Evolutionary conservation across 2,888 invertebrate genomes (phyloP), one percentile per base, ranked within the genome.

Genomic region (Mellilla xanthometata): DNA sequence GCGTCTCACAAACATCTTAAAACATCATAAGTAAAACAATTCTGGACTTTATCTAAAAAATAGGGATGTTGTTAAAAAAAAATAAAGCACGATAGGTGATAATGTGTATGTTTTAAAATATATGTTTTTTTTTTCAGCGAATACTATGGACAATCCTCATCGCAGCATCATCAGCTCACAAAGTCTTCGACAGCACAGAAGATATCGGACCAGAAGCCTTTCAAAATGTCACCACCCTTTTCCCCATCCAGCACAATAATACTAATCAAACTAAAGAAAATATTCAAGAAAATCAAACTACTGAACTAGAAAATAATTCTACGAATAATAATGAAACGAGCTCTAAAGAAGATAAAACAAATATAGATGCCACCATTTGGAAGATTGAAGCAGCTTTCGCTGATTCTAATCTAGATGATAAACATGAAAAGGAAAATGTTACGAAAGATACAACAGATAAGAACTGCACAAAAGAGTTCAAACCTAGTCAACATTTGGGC

Each of bases 401-500:
- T 0, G 65, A 66, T 32, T 66, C 76, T 0, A 66, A 68, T 36
- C 43, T 61, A 9, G 60, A 64, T 11, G 60, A 63, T 38, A 60
- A 34, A 10, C n/a, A n/a, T n/a, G 33, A 48, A 38, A 41, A 60
- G 30, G 53, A 60, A 23, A 65, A 65, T 13, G 49, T 12, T 3
- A 69, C 62, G 23, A 60, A 62, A 6, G 33, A 8, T 15, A 49
- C 50, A n/a, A 50, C 60, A 12, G 60, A 54, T n/a, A 61, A 59
- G n/a, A 70, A n/a, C n/a, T n/a, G 52, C 13, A 60, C 58, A 7
- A 72, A 73, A 10, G 77, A 79, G 30, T 92, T 92, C 49, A 84
- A 76, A 38, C 91, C 91, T 1, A 92, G 92, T 62, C 89, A 82
- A 6, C 90, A 86, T 56, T 52, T 92, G 19, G 90, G 86, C 9